A percentile compares a stretch with the other conserved stretches of the same genome.
Conservation (phyloP, 2,888 invertebrate species). For the Eupelmus urozonus region DNA sequence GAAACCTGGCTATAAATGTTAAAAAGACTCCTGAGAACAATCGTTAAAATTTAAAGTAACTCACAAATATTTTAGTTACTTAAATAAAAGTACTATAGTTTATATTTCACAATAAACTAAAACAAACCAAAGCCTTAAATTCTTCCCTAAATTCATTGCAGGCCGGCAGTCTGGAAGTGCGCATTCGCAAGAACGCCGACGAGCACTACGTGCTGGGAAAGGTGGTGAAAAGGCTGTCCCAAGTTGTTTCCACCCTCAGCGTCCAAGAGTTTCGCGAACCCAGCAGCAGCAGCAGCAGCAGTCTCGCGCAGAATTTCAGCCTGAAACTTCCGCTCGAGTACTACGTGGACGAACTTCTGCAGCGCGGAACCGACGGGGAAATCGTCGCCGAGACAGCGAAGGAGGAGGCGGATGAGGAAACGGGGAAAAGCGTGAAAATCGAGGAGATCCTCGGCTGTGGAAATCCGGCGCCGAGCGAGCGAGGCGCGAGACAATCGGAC, state of each 20-base stretch:
- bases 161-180: constrained; percentile 81
- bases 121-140: too few relatives aligned
- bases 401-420: background rate
- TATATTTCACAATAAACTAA: too few relatives aligned
- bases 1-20: too few relatives aligned
- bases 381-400: background rate
- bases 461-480: too few relatives aligned
- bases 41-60: too few relatives aligned
- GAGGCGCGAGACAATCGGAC: too few relatives aligned
- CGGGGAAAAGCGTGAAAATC: constrained; percentile 4
- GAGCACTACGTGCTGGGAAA: constrained; percentile 81
- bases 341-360: constrained; percentile 67
- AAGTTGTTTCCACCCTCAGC: constrained; percentile 79
- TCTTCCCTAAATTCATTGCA: constrained; percentile 65
- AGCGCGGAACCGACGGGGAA: background rate
- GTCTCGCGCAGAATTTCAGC: background rate
- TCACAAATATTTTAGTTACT: too few relatives aligned
- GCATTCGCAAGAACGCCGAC: constrained; percentile 81
- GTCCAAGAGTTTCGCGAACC: constrained; percentile 78
- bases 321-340: constrained; percentile 62
- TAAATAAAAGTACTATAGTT: too few relatives aligned
- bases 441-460: constrained; percentile 26
- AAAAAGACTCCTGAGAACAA: too few relatives aligned
- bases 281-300: background rate
- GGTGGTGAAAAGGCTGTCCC: constrained; percentile 80